phyloP scores from a whole-genome alignment of 2,113 vertebrate species.

The Thermophis baileyi region DNA sequence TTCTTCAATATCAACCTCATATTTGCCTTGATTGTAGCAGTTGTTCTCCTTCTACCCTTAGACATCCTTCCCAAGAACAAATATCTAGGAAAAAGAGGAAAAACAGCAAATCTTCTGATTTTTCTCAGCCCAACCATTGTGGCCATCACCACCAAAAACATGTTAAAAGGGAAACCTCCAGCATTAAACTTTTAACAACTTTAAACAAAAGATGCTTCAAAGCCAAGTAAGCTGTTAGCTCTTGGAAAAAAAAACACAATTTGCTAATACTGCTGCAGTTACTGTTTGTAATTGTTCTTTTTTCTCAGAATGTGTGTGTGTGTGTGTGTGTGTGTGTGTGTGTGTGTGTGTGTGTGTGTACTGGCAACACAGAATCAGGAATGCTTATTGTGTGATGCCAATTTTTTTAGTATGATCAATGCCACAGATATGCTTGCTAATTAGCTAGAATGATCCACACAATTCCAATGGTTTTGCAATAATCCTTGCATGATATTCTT shows the following conservation, averaged over 20 bases:
- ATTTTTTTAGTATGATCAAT: neutral
- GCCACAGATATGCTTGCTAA: neutral
- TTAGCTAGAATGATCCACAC: neutral
- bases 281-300: neutral
- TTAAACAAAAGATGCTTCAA: neutral
- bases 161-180: neutral
- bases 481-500: neutral
- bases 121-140: neutral
- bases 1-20: neutral
- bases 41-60: no score
- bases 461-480: neutral
- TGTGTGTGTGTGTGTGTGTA: no score
- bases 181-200: neutral
- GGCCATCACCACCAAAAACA: neutral
- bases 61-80: neutral
- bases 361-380: neutral
- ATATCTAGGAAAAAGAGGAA: neutral
- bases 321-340: no score
- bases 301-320: neutral
- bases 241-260: neutral
- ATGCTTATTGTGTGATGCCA: neutral
- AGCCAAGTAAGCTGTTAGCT: neutral
- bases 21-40: neutral
- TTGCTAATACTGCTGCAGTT: neutral
- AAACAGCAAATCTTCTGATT: neutral